Evolutionary conservation across 1,140 invertebrate genomes (phyloP).

Genomic region (Leptopilina clavipes): DNA sequence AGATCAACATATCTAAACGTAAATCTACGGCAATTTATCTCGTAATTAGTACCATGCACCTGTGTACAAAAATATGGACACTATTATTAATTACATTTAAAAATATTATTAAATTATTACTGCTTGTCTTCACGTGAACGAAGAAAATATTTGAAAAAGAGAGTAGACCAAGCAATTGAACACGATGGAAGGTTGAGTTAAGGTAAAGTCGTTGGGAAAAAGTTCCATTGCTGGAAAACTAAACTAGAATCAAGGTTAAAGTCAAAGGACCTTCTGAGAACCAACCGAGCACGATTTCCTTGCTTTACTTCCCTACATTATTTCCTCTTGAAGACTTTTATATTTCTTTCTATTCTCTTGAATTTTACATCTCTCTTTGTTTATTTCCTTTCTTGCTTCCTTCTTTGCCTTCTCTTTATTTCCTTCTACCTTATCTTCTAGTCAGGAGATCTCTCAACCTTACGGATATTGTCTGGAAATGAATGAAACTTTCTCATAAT

Average conservation of each 20-base stretch:
- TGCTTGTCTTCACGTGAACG: background rate
- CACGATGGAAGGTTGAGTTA: background rate
- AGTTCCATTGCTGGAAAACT: background rate
- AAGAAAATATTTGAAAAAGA: background rate
- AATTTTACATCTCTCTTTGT: background rate
- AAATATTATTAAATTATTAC: no score
- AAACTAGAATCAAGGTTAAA: conserved; percentile 19
- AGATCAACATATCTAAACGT: no score
- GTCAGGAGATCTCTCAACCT: background rate
- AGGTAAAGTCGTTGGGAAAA: background rate
- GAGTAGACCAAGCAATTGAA: background rate
- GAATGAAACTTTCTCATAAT: conserved; percentile 1
- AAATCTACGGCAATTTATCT: background rate
- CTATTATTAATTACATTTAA: background rate
- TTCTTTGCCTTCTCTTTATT: background rate
- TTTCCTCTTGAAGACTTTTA: conserved; percentile 22
- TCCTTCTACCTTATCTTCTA: background rate
- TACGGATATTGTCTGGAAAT: conserved; percentile 18
- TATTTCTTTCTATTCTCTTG: background rate
- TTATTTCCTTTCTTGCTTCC: background rate
- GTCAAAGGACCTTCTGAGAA: conserved; percentile 2
- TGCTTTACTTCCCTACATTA: background rate
- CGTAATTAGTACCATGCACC: background rate
- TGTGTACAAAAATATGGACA: background rate
- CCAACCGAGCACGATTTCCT: background rate